Evolutionary conservation across 2,888 invertebrate genomes (phyloP).

Genomic region (Gymnosoma rotundatum): DNA sequence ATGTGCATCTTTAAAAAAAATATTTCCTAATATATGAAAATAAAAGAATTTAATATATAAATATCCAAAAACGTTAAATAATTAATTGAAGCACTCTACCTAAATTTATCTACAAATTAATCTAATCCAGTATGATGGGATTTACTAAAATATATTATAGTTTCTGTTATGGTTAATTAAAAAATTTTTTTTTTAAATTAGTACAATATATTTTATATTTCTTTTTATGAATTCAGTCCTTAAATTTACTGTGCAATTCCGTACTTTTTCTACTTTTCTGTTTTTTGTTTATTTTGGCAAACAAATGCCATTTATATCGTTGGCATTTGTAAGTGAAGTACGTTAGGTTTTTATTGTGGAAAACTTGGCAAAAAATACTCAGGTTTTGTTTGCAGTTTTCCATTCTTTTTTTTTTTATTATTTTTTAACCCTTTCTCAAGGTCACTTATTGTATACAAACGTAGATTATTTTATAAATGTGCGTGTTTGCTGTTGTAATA

Average conservation of each 20-base stretch:
- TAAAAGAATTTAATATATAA: no score
- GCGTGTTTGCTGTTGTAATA: conserved; percentile 12
- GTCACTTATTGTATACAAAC: conserved; percentile 50
- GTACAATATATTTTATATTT: neutral
- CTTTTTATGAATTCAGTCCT: neutral
- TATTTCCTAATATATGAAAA: no score
- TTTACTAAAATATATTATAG: no score
- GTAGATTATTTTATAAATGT: neutral
- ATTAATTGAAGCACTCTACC: no score
- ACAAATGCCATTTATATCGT: conserved; percentile 19
- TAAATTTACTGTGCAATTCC: neutral
- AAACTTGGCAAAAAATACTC: conserved; percentile 55
- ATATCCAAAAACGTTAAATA: no score
- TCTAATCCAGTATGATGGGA: no score
- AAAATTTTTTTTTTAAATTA: neutral
- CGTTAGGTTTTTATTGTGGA: conserved; percentile 13
- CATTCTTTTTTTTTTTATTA: neutral
- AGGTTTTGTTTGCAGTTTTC: conserved; percentile 18
- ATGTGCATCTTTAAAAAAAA: no score
- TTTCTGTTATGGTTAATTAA: no score
- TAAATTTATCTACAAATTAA: no score
- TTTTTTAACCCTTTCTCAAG: conserved; percentile 37
- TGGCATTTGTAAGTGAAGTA: conserved; percentile 28
- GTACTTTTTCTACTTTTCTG: neutral
- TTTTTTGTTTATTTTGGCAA: conserved; percentile 27